These are phyloP conservation scores for Pterois miles DNA, from an alignment of 2,797 vertebrate species.

Conservation along the genomic window DNA sequence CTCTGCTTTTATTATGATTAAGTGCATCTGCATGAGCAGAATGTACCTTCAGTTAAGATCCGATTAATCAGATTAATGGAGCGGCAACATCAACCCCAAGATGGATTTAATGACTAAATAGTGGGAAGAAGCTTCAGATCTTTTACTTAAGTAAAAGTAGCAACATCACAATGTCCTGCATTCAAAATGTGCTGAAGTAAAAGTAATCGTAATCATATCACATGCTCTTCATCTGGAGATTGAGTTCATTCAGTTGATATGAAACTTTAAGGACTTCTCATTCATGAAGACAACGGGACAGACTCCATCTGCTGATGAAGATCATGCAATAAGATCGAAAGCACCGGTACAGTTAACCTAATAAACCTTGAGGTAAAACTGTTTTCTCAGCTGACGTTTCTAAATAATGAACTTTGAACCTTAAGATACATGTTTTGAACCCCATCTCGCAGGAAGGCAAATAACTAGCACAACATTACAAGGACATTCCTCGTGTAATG, in stretches of 20 bases:
- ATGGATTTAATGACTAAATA: background rate
- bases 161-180: background rate
- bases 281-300: background rate
- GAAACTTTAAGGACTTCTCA: background rate
- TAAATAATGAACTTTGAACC: background rate
- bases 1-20: slow-evolving; percentile 37
- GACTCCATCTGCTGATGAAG: background rate
- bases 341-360: background rate
- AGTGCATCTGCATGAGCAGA: slow-evolving; percentile 15
- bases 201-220: background rate
- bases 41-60: slow-evolving; percentile 26
- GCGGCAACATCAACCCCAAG: slow-evolving; percentile 22
- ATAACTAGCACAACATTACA: no score
- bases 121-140: background rate
- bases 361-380: background rate
- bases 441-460: no score
- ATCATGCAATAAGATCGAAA: background rate
- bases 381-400: background rate
- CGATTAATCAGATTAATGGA: slow-evolving; percentile 46
- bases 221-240: background rate
- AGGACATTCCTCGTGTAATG: no score
- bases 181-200: background rate
- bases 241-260: background rate
- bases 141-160: background rate
- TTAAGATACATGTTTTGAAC: background rate